Evolutionary conservation across 2,797 vertebrate species (phyloP), one percentile per base, ranked within the genome.

Genomic region (Rallus crepitans): DNA sequence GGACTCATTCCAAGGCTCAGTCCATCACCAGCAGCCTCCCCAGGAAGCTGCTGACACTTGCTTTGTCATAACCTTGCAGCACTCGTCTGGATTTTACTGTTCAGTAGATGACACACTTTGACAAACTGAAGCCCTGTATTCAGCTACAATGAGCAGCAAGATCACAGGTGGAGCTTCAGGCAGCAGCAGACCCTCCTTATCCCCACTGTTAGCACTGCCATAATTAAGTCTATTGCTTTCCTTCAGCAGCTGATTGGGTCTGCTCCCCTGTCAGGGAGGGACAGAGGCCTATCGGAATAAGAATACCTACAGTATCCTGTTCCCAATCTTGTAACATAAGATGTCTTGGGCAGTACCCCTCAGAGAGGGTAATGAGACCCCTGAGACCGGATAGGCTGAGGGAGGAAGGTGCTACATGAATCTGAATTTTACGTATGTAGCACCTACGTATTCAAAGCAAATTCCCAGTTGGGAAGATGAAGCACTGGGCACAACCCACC

Each of bases 41-140:
- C 3, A 1, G 53, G 56, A 91, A 90, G 60, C 80, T 30, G 40
- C 76, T 80, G 71, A 91, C 55, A 47, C 84, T 87, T 92, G 55
- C 63, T 96, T 83, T 94, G 60, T 81, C 68, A 17, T 61, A 84
- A 92, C 60, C 48, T 64, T 91, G 83, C 28, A 85, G 61, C 70
- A 57, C 35, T 56, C 24, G 27, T 75, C 60, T 71, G 57, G 72
- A 89, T 83, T 80, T 80, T 33, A 53, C 53, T 40, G 66, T 81
- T 92, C 69, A 78, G 55, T 14, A 68, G 19, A 63, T 39, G 16
- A 75, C n/a, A 40, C 9, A 66, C 71, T 53, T 61, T 39, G 53
- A 78, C 25, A 82, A 76, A 40, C 42, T 61, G 45, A 89, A 90
- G 84, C 56, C 18, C 56, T 50, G 3, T 79, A 68, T 82, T 84